Evolutionary conservation across 2,797 vertebrate genomes (phyloP), one percentile per base, ranked within the genome.

Genomic region (Scolopax bukidnonensis): DNA sequence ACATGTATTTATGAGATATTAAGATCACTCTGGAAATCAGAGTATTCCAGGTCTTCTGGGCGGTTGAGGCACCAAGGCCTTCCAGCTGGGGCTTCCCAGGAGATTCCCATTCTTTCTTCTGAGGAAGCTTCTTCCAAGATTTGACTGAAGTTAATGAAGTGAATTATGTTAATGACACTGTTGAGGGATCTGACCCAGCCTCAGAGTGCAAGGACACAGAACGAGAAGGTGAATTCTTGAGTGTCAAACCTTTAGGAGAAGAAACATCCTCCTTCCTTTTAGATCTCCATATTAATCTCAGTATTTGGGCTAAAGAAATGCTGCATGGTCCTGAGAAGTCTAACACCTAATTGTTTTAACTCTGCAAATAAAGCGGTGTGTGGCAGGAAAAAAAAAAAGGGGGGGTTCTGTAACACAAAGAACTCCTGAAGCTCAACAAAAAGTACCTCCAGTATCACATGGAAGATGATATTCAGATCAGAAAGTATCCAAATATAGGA

Each of bases 91-190:
- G 21, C 30, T 68, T 70, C n/a, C 6, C 56, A 82, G 47, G 48
- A 75, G 40, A 70, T 27, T 50, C 40, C 64, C n/a, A 11, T 38
- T 67, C 51, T 12, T 77, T 40, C 38, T 60, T 50, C 27, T 14
- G 28, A 93, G n/a, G 60, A 92, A 71, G 32, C 16, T 57, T 90
- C 51, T 82, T 91, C 45, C 24, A 70, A 70, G 57, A 89, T 57
- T 40, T 60, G n/a, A 56, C 54, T 88, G 63, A 88, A 84, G 30
- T 76, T 70, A 60, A 15, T 54, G 3, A 84, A 65, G 20, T 16
- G 8, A 88, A 60, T 11, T 56, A 67, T 11, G 2, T 16, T 24
- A 40, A 45, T 1, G 1, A 27, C 1, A 0, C 24, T n/a, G 45
- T 10, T 73, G 63, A 87, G 18, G 25, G 48, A 67, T 81, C 59